These are phyloP conservation scores for Rhyzopertha dominica DNA, from an alignment of 1,140 invertebrate species.

Conservation along the genomic window DNA sequence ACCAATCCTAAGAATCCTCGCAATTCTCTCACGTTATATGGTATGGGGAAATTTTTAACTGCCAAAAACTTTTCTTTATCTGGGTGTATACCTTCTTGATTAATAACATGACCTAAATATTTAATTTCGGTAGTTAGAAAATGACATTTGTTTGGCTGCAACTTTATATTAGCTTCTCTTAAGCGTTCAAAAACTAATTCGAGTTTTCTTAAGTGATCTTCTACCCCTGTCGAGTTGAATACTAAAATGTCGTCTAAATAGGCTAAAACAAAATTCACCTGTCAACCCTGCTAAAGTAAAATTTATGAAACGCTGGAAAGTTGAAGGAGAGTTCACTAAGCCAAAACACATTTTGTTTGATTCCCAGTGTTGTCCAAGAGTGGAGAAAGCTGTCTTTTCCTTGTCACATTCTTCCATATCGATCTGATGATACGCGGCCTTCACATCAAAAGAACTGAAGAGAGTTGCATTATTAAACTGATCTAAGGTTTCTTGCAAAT, in stretches of 20 bases:
- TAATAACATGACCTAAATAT: constrained; percentile 17
- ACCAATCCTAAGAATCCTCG: too few species aligned
- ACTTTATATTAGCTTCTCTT: too few species aligned
- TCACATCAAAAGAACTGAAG: too few species aligned
- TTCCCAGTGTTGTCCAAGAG: background rate
- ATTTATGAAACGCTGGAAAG: constrained; percentile 13
- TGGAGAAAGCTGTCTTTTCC: background rate
- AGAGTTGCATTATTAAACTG: too few species aligned
- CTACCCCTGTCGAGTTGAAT: constrained; percentile 3
- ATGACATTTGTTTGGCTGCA: constrained; percentile 10
- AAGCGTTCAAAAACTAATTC: too few species aligned
- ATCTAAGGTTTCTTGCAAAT: too few species aligned
- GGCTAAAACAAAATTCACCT: constrained; percentile 4
- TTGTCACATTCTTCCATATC: background rate
- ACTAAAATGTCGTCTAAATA: constrained; percentile 13
- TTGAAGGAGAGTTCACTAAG: too few species aligned
- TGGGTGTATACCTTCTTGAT: constrained; percentile 6
- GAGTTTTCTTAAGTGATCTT: constrained; percentile 2
- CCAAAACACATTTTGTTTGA: background rate
- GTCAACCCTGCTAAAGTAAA: constrained; percentile 7
- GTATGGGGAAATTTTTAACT: constrained; percentile 14
- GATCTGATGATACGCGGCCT: constrained; percentile 7
- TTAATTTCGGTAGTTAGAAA: constrained; percentile 13
- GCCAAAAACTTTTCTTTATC: constrained; percentile 15
- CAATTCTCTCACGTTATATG: constrained; percentile 8